Evolutionary conservation across 2,113 vertebrate genomes (phyloP), one percentile per base, ranked within the genome.

Genomic region (Melanocharis versteri): DNA sequence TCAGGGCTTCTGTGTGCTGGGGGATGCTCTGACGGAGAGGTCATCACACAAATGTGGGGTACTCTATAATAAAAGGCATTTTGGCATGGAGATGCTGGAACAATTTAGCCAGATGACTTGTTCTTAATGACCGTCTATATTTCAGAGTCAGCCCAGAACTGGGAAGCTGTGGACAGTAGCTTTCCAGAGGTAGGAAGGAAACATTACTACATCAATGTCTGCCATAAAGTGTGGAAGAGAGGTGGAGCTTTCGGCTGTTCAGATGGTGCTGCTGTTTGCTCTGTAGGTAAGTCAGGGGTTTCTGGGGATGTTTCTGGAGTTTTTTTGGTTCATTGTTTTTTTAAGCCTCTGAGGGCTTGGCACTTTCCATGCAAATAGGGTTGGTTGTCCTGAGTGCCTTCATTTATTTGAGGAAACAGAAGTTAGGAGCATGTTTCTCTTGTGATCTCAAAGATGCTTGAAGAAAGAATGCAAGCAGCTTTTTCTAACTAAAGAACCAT

Each of bases 181-280:
- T 97, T 95, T 61, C 72, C 92, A 1, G 97, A 98, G 37, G 31
- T 68, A 4, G 98, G 97, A 42, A 97, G 80, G 7, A 98, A 96
- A 16, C 98, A 92, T 48, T 98, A 98, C 96, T 99, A 98, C 89
- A 97, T 99, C 73, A 99, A 99, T 27, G 94, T 99, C 76, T 99
- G 99, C 93, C 99, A 98, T 97, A 98, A 98, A 88, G 97, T 99
- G 45, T 71, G 98, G 77, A 98, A 96, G 93, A 96, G 77, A 9
- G 98, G 98, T 88, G 95, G 65, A 48, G 98, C 99, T 11, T 85
- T 13, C 2, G 92, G 53, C 75, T 99, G 99, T 56, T 97, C 98
- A 1, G 97, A 98, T 45, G 98, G 96, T 4, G 98, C 99, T 17
- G 98, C 99, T 9, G 22, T 98, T 94, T 99, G 99, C n/a, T 97